These are phyloP conservation scores for Dastarcus helophoroides DNA, from an alignment of 2,888 invertebrate species.

Conservation along the genomic window DNA sequence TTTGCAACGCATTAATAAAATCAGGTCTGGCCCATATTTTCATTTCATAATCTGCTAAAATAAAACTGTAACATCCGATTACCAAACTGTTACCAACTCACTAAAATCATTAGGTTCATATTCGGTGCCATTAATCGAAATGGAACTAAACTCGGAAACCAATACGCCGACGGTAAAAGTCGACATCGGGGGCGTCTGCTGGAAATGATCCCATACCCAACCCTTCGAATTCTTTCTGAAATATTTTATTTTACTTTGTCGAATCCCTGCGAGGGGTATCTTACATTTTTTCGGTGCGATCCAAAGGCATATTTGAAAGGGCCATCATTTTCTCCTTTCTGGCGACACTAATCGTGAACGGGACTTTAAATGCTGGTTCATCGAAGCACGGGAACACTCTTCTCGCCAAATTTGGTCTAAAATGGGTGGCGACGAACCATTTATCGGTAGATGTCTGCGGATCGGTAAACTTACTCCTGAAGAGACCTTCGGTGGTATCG, in stretches of 20 bases:
- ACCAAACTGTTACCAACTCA: no score
- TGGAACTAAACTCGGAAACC: conserved; percentile 48
- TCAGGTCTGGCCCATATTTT: conserved; percentile 55
- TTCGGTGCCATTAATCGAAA: conserved; percentile 21
- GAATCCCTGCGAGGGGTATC: no score
- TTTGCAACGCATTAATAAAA: conserved; percentile 46
- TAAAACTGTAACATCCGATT: no score
- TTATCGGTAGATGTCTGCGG: conserved; percentile 30
- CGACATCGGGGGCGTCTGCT: conserved; percentile 62
- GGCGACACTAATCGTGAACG: conserved; percentile 52
- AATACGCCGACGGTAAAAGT: conserved; percentile 65
- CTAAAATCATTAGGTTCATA: no score
- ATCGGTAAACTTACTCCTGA: conserved; percentile 51
- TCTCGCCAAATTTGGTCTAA: conserved; percentile 63
- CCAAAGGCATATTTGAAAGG: conserved; percentile 53
- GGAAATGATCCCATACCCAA: conserved; percentile 57
- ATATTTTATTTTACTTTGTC: no score
- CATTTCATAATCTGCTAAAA: conserved; percentile 36
- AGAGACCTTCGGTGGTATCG: conserved; percentile 55
- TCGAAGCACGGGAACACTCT: conserved; percentile 73
- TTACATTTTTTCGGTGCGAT: conserved; percentile 50
- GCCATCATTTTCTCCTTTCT: conserved; percentile 47
- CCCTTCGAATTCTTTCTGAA: conserved; percentile 22
- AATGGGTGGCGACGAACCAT: conserved; percentile 54
- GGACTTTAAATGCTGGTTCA: conserved; percentile 64